These are phyloP conservation scores for Drosophila carrolli DNA, from an alignment of 1,140 invertebrate genomes.

Conservation along the genomic window DNA sequence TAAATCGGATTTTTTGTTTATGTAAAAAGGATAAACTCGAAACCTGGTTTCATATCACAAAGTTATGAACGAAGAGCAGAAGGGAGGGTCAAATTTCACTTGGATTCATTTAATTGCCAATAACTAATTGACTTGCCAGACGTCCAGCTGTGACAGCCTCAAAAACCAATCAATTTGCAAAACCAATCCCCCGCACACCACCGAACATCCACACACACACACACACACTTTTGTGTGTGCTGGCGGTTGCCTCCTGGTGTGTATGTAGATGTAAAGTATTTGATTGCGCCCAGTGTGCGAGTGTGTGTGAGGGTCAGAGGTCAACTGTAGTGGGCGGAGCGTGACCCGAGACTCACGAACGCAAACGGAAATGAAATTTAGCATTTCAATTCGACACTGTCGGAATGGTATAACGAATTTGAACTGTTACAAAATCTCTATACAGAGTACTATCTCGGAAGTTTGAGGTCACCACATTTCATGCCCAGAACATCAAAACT, in stretches of 20 bases:
- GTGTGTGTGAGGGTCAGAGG: conserved; percentile 3
- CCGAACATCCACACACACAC: neutral
- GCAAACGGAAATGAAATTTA: conserved; percentile 18
- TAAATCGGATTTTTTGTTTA: too few relatives aligned
- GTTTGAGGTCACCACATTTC: too few relatives aligned
- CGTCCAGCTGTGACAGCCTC: conserved; percentile 51
- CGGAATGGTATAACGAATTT: neutral
- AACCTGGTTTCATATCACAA: neutral
- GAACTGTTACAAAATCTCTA: too few relatives aligned
- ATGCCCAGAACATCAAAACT: too few relatives aligned
- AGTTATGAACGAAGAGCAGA: neutral
- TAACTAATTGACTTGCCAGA: conserved; percentile 52
- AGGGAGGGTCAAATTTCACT: conserved; percentile 3
- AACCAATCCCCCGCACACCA: conserved; percentile 19
- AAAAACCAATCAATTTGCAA: conserved; percentile 54
- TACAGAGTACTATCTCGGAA: too few relatives aligned
- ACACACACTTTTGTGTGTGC: neutral
- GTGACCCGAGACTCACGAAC: conserved; percentile 19
- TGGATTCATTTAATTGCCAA: conserved; percentile 45
- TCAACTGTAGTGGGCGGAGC: neutral
- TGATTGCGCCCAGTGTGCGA: conserved; percentile 8
- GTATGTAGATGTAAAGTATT: conserved; percentile 20
- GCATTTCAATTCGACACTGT: neutral
- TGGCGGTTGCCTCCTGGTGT: conserved; percentile 21
- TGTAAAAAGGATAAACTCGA: too few relatives aligned